These are phyloP conservation scores for Kryptopterus vitreolus DNA, from an alignment of 2,797 vertebrate species.

Conservation along the genomic window DNA sequence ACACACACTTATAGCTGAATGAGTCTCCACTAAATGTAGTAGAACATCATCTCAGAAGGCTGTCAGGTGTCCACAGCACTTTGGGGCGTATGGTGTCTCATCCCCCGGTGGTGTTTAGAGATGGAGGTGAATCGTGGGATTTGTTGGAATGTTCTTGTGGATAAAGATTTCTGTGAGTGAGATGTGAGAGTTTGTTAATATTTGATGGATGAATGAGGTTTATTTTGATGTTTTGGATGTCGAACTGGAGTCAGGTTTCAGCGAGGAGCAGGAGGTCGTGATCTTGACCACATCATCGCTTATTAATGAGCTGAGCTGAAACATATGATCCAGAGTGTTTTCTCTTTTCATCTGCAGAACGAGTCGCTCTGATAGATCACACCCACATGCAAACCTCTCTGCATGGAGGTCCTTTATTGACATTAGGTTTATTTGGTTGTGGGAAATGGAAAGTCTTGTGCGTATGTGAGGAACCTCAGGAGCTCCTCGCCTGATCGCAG, in stretches of 20 bases:
- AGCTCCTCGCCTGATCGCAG: not conserved
- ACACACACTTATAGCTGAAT: no score
- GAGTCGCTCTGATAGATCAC: not conserved
- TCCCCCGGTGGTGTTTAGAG: not conserved
- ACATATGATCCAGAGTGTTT: not conserved
- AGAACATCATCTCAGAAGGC: no score
- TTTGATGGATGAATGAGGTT: not conserved
- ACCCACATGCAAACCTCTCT: not conserved
- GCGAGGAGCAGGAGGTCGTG: not conserved
- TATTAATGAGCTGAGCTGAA: not conserved
- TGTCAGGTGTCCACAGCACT: no score
- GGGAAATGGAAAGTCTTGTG: not conserved
- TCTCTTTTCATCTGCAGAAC: not conserved
- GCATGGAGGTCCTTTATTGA: not conserved
- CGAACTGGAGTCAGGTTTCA: not conserved
- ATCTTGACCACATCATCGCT: not conserved
- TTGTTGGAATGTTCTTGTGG: not conserved
- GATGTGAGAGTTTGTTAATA: not conserved
- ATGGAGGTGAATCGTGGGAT: not conserved
- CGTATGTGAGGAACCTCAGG: not conserved
- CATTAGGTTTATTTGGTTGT: not conserved
- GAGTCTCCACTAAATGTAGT: no score
- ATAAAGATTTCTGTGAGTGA: not conserved
- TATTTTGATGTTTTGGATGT: not conserved
- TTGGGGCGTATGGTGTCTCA: no score